These are phyloP conservation scores for Pygoscelis antarcticus DNA, from an alignment of 2,113 vertebrate species.

Conservation along the genomic window DNA sequence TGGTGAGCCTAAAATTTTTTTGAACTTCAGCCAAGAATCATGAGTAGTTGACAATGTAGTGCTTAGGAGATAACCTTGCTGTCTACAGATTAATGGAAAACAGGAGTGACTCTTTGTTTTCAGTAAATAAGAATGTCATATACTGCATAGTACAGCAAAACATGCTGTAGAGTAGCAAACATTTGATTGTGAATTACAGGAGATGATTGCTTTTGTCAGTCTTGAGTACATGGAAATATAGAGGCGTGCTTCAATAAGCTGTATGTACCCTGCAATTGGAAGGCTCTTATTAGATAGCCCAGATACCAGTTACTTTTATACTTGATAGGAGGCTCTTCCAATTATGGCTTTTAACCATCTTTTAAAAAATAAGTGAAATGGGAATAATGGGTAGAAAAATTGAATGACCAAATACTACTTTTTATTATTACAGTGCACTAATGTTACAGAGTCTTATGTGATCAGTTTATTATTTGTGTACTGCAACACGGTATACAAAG, in stretches of 20 bases:
- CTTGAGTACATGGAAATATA: neutral
- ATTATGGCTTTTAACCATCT: neutral
- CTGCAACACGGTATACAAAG: neutral
- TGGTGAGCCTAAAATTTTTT: neutral
- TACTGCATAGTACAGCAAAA: neutral
- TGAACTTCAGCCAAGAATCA: neutral
- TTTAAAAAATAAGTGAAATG: neutral
- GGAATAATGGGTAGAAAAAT: neutral
- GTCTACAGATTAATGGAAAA: neutral
- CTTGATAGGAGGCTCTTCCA: neutral
- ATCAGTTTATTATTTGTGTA: neutral
- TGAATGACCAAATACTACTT: neutral
- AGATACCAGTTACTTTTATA: neutral
- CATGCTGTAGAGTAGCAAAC: neutral
- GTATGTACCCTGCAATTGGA: neutral
- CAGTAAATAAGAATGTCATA: neutral
- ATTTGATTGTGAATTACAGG: neutral
- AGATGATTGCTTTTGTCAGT: neutral
- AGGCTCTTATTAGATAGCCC: neutral
- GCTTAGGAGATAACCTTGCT: neutral
- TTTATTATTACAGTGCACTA: neutral
- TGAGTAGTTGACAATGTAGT: neutral
- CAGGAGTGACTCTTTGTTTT: neutral
- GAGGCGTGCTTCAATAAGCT: neutral
- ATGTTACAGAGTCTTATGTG: fast-evolving